Evolutionary conservation across 2,888 invertebrate genomes (phyloP).

Genomic region (Pammene aurita): DNA sequence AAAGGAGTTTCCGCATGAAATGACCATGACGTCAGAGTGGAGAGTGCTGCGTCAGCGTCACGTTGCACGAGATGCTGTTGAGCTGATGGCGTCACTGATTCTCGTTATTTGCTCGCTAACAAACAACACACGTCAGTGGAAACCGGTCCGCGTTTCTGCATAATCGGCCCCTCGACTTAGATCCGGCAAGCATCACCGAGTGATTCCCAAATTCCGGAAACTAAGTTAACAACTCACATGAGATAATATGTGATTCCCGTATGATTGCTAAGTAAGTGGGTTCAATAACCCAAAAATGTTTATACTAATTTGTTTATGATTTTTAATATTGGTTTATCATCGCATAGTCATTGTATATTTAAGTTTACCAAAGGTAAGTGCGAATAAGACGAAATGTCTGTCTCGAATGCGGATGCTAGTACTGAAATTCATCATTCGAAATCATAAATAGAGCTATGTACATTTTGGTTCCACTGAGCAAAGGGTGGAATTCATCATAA

Average conservation of each 20-base stretch:
- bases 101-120: conserved; percentile 29
- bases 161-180: conserved; percentile 20
- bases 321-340: neutral
- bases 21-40: conserved; percentile 25
- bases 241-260: conserved; percentile 7
- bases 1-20: conserved; percentile 17
- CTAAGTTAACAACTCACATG: conserved; percentile 1
- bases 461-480: no score
- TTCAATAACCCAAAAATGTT: neutral
- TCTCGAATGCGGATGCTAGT: no score
- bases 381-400: no score
- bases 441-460: no score
- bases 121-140: conserved; percentile 26
- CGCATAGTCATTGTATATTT: neutral
- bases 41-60: conserved; percentile 12
- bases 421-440: no score
- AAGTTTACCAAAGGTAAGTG: no score
- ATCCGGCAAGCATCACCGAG: conserved; percentile 27
- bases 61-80: conserved; percentile 10
- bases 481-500: no score
- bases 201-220: conserved; percentile 34
- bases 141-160: conserved; percentile 36
- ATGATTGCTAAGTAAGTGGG: conserved; percentile 9
- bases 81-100: conserved; percentile 32
- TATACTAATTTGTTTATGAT: neutral